Evolutionary conservation across 2,797 vertebrate genomes (phyloP), one percentile per base, ranked within the genome.

Genomic region (Philypnodon macrostomus): DNA sequence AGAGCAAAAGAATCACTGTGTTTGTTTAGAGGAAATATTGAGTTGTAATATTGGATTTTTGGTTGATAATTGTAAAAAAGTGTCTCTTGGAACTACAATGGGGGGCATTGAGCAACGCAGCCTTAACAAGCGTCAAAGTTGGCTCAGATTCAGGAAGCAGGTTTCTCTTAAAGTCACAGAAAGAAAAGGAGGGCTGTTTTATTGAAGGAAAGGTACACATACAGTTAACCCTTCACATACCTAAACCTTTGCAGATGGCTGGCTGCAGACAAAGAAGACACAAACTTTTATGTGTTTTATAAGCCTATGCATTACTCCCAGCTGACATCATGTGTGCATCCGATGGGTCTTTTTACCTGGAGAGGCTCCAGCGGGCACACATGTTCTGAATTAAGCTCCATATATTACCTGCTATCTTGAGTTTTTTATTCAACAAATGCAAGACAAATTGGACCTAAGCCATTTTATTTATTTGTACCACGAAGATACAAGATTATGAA

Each of bases 31-130:
- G 80, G 82, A 81, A 70, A 81, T 79, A 33, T 23, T 4, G n/a
- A 23, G 44, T 23, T 9, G n/a, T 33, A 75, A 17, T 27, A 54
- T 80, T 75, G 80, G 83, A 79, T 88, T 35, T 60, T 41, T 3
- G 65, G 48, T 71, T 70, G 74, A 84, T 87, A 73, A 86, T 85
- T 85, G 79, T 47, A 18, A 80, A 88, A 82, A n/a, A 84, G 58
- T 67, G 73, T 84, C 75, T 51, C 70, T 73, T 79, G 67, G 81
- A 75, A 74, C 73, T 73, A 92, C 91, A 94, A 91, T 90, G 74
- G 88, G 56, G 63, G 53, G 86, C 88, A 90, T 93, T 79, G 75
- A 84, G 60, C 37, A 47, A 57, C 2, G 77, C 53, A 18, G 62
- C 40, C 73, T 33, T 74, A 74, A 50, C 75, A 60, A 83, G 73